A percentile compares a stretch with the other conserved stretches of the same genome.
Conservation (phyloP, 2,888 invertebrate genomes). For the Ethmia dodecea region DNA sequence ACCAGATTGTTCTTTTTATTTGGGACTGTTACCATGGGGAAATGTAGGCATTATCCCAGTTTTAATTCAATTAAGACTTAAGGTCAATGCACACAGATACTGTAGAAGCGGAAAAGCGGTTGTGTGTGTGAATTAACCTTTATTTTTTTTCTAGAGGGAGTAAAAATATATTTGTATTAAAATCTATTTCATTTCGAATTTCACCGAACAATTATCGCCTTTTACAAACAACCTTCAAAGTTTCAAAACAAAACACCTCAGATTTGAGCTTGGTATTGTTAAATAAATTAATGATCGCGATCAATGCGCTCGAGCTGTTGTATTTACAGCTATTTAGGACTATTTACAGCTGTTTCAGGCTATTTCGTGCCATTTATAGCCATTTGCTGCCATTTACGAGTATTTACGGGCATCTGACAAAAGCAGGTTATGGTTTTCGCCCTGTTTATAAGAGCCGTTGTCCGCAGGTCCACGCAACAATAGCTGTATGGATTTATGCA, state of each 20-base stretch:
- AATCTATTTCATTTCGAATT: too few relatives aligned
- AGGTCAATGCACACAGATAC: too few relatives aligned
- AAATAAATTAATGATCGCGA: slow-evolving; percentile 37
- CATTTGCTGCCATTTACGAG: slow-evolving; percentile 34
- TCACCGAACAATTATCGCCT: too few relatives aligned
- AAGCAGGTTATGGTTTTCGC: slow-evolving; percentile 31
- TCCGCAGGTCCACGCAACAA: slow-evolving; percentile 32
- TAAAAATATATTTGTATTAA: too few relatives aligned
- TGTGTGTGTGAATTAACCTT: too few relatives aligned
- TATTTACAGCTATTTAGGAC: slow-evolving; percentile 28
- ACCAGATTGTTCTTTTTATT: too few relatives aligned
- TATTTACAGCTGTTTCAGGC: slow-evolving; percentile 30
- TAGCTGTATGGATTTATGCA: slow-evolving; percentile 45
- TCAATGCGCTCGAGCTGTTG: slow-evolving; percentile 24
- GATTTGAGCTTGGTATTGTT: slow-evolving; percentile 18
- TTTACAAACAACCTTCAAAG: too few relatives aligned
- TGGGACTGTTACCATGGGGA: too few relatives aligned
- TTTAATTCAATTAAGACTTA: too few relatives aligned
- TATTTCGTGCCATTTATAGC: slow-evolving; percentile 33
- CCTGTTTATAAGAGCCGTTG: slow-evolving; percentile 46
- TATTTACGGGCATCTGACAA: slow-evolving; percentile 43
- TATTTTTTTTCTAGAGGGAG: too few relatives aligned
- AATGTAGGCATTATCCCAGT: too few relatives aligned
- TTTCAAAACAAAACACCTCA: slow-evolving; percentile 1
- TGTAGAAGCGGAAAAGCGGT: too few relatives aligned